Conservation (phyloP, 2,797 vertebrate genomes). For the Chrosomus eos region DNA sequence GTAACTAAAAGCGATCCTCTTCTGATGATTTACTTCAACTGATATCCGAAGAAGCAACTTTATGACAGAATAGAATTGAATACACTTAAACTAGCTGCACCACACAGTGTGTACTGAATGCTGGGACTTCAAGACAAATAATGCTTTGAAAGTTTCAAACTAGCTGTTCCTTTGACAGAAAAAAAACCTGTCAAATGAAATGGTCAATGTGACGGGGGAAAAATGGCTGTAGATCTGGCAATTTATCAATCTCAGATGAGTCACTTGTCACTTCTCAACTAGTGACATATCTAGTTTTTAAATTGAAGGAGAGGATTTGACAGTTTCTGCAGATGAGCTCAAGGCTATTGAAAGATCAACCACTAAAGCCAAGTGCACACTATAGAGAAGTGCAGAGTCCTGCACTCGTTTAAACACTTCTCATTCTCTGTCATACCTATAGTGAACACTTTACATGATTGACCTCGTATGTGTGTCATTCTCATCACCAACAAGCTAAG, state of each 20-base stretch:
- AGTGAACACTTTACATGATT: background rate
- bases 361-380: background rate
- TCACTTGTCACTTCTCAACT: background rate
- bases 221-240: background rate
- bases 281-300: conserved; percentile 1
- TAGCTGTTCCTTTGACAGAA: background rate
- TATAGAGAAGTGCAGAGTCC: background rate
- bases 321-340: background rate
- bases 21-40: conserved; percentile 49
- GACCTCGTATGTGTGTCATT: background rate
- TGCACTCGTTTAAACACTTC: background rate
- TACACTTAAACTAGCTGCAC: background rate
- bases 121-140: background rate
- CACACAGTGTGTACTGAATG: conserved; percentile 27
- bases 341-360: background rate
- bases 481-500: background rate
- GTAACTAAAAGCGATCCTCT: conserved; percentile 52
- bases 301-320: conserved; percentile 1
- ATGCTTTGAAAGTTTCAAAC: background rate
- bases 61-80: background rate
- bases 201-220: background rate
- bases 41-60: conserved; percentile 38
- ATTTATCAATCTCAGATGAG: background rate
- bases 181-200: background rate
- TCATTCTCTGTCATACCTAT: background rate